A percentile compares a stretch with the other conserved stretches of the same genome.
phyloP scores from a whole-genome alignment of 2,113 vertebrate genomes.

The Chiloscyllium plagiosum region DNA sequence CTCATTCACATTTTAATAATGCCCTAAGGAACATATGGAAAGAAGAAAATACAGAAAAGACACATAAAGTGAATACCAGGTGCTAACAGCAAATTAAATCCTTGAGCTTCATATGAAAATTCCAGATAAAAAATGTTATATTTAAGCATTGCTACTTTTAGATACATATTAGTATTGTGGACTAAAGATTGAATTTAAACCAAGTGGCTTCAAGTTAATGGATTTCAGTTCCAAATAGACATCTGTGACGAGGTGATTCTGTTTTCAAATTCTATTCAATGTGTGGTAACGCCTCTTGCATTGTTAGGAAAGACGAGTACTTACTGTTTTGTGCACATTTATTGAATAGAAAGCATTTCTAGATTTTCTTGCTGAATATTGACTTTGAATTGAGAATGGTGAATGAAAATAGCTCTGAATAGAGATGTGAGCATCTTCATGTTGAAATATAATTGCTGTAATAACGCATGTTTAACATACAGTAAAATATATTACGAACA shows the following conservation, averaged over 20 bases:
- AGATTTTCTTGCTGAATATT: background rate
- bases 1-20: background rate
- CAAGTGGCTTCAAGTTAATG: conserved; percentile 6
- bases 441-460: background rate
- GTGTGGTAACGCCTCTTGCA: background rate
- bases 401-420: background rate
- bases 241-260: background rate
- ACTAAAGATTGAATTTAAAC: background rate
- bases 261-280: conserved; percentile 7
- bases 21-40: background rate
- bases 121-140: background rate
- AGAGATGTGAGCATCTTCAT: background rate
- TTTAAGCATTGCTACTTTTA: background rate
- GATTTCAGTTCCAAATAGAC: conserved; percentile 6
- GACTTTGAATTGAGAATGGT: background rate
- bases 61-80: background rate
- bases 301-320: conserved; percentile 12
- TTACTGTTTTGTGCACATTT: background rate
- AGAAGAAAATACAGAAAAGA: background rate
- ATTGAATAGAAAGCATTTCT: conserved; percentile 7
- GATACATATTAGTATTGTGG: conserved; percentile 18
- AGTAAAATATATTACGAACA: background rate
- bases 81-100: background rate
- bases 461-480: background rate
- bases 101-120: background rate